A percentile compares a stretch with the other conserved stretches of the same genome.
phyloP scores from a whole-genome alignment of 2,888 invertebrate genomes.

The Lasioglossum villosulum region DNA sequence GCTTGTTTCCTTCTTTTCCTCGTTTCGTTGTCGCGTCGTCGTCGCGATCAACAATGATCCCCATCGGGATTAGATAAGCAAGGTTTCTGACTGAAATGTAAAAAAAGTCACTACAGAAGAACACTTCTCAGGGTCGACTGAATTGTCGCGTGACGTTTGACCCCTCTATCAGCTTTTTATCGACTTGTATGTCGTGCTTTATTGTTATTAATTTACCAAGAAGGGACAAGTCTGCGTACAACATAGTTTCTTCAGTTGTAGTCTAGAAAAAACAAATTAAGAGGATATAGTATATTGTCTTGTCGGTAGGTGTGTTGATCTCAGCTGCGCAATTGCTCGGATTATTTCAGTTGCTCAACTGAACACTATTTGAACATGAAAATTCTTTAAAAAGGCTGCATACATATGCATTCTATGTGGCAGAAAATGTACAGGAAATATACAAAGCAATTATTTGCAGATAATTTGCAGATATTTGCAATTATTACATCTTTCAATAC shows the following conservation, averaged over 20 bases:
- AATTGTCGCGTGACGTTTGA: background rate
- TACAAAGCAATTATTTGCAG: too few species aligned
- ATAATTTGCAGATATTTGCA: too few species aligned
- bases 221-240: background rate
- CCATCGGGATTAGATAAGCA: slow-evolving; percentile 27
- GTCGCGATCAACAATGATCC: slow-evolving; percentile 13
- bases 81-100: background rate
- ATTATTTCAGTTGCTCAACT: too few species aligned
- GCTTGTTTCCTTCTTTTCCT: background rate
- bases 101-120: background rate
- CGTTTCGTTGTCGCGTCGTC: background rate
- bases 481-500: too few species aligned
- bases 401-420: too few species aligned
- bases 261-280: too few species aligned
- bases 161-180: background rate
- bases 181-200: background rate
- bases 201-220: background rate
- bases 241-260: background rate
- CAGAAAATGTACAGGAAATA: too few species aligned
- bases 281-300: too few species aligned
- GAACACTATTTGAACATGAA: too few species aligned
- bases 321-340: too few species aligned
- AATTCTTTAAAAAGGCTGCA: too few species aligned
- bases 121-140: background rate
- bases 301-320: too few species aligned